Base-by-base conservation (phyloP, 1,140 invertebrate genomes). In the Delia radicum region DNA sequence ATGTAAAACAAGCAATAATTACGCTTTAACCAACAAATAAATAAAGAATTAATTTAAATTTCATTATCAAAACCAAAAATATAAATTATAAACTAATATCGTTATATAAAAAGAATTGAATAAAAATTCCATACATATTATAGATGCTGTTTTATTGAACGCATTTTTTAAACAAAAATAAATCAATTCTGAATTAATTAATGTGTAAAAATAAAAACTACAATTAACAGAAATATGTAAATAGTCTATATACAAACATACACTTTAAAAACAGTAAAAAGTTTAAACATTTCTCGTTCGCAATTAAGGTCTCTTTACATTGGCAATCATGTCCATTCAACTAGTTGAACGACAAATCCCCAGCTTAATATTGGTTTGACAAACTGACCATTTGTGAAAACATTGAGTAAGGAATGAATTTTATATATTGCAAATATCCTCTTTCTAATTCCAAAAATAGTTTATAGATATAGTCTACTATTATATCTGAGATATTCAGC, bases 1-100 rank as follows among this genome's bases (percentile, higher is more conserved):
- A 69, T 46, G 37, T 73, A 46, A 73, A 31, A 73, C 21, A 73
- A 73, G 71, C 71, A 73, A 73, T 73, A 73, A 73, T 55, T 73
- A 73, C 71, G 71, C 71, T 73, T 73, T 73, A 73, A 72, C 13
- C 63, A 29, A n/a, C n/a, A n/a, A n/a, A n/a, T 29, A 29, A 33
- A 29, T 10, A 29, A 37, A 33, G 37, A 69, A 2, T 31, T 5
- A 65, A 29, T 13, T 0, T 42, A 72, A 31, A 42, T 42, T 33
- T 10, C 1, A 33, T 33, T 33, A 42, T 10, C 69, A 73, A 73
- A 48, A 13, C 26, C 24, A 72, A 13, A 69, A 18, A 69, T 10
- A 69, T 24, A 69, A 7, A 18, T 67, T 28, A 28, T 29, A 63
- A 67, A 31, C n/a, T 24, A 62, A n/a, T n/a, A n/a, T 42, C n/a